These are phyloP conservation scores for Tinamus major DNA, from an alignment of 2,797 vertebrate genomes.

Conservation along the genomic window DNA sequence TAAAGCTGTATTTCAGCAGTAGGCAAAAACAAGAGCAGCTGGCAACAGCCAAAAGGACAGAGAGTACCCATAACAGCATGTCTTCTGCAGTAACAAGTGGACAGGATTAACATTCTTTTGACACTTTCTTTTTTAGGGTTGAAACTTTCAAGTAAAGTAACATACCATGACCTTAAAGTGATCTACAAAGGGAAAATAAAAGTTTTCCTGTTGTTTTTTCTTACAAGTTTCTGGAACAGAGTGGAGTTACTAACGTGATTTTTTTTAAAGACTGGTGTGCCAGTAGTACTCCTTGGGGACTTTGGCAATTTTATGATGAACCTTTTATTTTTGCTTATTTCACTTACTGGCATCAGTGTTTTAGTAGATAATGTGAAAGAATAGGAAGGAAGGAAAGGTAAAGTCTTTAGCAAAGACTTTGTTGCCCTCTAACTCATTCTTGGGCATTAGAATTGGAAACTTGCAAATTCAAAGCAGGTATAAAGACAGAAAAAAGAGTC, in stretches of 20 bases:
- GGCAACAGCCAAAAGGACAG: neutral
- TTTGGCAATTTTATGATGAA: neutral
- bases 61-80: neutral
- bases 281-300: neutral
- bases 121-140: neutral
- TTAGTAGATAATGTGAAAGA: neutral
- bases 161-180: neutral
- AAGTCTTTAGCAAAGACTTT: neutral
- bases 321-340: neutral
- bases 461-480: neutral
- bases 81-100: neutral
- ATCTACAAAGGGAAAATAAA: slow-evolving; percentile 1
- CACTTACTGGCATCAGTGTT: neutral
- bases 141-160: neutral
- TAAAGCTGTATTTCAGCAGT: neutral
- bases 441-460: neutral
- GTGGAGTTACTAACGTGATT: neutral
- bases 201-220: neutral
- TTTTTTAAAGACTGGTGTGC: neutral
- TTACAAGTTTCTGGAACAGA: neutral
- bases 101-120: neutral
- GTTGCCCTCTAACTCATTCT: neutral
- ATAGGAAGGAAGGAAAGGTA: neutral
- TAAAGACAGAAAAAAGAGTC: neutral
- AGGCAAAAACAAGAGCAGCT: neutral